Base-by-base conservation (phyloP, 2,888 invertebrate genomes). In the Drosophila buzzatii region DNA sequence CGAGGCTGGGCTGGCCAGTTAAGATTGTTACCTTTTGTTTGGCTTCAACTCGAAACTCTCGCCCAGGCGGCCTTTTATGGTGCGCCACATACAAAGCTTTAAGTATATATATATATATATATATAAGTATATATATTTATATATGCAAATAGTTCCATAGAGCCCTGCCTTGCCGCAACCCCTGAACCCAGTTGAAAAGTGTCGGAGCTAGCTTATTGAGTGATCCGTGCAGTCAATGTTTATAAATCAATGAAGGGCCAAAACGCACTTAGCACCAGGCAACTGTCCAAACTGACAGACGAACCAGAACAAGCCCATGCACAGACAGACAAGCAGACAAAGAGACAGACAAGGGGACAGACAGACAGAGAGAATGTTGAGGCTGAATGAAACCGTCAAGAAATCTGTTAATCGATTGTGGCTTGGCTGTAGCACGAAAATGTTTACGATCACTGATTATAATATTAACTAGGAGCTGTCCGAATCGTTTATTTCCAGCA, bases 191-290 rank as follows among this genome's bases (percentile, higher is more conserved):
- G 44, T 35, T 51, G 23, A 59, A 64, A 65, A 70, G 70, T 74
- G 70, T 57, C 42, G 69, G 44, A 55, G 45, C 62, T 66, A 31
- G 70, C 79, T 82, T 85, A 87, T 87, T 85, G 83, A 85, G 83
- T 83, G 85, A 85, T 88, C 78, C 73, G 56, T 67, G 70, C 64
- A 53, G 37, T 12, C 39, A 47, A 18, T 73, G 76, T 79, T 72
- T 76, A 85, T 85, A 82, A 85, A 85, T 85, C 87, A 84, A 69
- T 66, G 51, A 33, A 20, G 52, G 20, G 10, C 35, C 39, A 47
- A 71, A 63, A 63, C 52, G 66, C 70, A 69, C 70, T 67, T 69
- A 63, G 73, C 73, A 58, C 51, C 18, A 41, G 39, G 20, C 57
- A 61, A 59, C 52, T 51, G 62, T 37, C 39, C 61, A 18, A 49